Percentiles rank a stretch among this genome's conserved stretches.
phyloP scores from a whole-genome alignment of 2,888 invertebrate species.

The Thereva unica region DNA sequence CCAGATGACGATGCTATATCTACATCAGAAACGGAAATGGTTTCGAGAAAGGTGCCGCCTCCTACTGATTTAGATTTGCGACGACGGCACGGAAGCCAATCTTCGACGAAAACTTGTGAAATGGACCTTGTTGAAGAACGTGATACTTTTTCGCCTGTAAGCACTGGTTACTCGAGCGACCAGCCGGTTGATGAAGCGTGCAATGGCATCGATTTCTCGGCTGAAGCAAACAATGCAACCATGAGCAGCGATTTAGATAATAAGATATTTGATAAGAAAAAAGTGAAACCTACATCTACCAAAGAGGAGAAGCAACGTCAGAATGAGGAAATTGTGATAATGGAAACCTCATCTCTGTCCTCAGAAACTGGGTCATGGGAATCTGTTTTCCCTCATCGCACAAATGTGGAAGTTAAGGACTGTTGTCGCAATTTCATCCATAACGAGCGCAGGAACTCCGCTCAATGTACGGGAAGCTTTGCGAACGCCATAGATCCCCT shows the following conservation, averaged over 20 bases:
- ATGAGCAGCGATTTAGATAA: constrained; percentile 38
- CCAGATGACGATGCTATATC: constrained; percentile 32
- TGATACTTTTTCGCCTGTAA: constrained; percentile 57
- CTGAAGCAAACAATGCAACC: neutral
- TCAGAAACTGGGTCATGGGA: constrained; percentile 71
- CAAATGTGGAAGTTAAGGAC: constrained; percentile 54
- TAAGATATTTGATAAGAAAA: constrained; percentile 41
- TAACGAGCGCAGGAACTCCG: constrained; percentile 54
- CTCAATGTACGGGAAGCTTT: constrained; percentile 19
- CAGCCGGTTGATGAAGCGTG: constrained; percentile 3
- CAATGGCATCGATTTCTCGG: constrained; percentile 13
- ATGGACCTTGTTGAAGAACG: constrained; percentile 55
- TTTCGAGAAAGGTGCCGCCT: constrained; percentile 15
- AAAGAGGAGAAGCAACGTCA: constrained; percentile 67
- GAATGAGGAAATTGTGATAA: constrained; percentile 66
- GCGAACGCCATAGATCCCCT: neutral
- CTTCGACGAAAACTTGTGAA: constrained; percentile 54
- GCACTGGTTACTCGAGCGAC: constrained; percentile 48
- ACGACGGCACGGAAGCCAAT: constrained; percentile 46
- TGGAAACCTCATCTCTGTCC: constrained; percentile 67
- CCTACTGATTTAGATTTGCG: constrained; percentile 17
- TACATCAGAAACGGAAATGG: neutral
- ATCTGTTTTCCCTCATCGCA: constrained; percentile 61
- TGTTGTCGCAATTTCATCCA: constrained; percentile 59
- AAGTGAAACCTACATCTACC: constrained; percentile 43